phyloP scores from a whole-genome alignment of 2,797 vertebrate genomes.

The Gallinago stenura region DNA sequence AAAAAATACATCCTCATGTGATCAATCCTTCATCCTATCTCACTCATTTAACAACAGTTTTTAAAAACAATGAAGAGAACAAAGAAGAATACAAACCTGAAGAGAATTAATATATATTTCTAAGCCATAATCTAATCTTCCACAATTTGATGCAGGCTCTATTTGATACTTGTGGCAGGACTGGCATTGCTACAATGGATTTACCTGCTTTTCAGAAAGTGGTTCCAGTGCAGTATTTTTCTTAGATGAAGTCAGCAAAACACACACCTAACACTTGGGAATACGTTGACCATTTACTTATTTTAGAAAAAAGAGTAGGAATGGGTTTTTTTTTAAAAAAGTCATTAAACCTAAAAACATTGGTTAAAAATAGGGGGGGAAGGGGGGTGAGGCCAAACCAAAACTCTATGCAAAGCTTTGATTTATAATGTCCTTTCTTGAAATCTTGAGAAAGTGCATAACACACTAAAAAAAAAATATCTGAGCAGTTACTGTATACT shows the following conservation, averaged over 20 bases:
- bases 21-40: background rate
- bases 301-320: background rate
- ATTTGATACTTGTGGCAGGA: background rate
- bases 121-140: background rate
- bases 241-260: background rate
- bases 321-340: background rate
- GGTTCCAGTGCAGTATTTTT: background rate
- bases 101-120: background rate
- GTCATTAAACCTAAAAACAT: background rate
- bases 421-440: background rate
- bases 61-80: background rate
- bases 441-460: background rate
- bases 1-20: fast-evolving
- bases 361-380: background rate
- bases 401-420: background rate
- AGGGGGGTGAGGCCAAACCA: background rate
- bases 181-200: background rate
- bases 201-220: background rate
- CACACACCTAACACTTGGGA: background rate
- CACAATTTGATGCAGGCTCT: background rate
- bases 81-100: background rate
- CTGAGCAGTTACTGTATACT: background rate
- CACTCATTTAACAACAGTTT: background rate
- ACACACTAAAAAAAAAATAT: background rate
- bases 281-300: background rate